A percentile compares a stretch with the other conserved stretches of the same genome.
Evolutionary conservation across 1,140 invertebrate genomes (phyloP).

Genomic region (Heterodera schachtii): DNA sequence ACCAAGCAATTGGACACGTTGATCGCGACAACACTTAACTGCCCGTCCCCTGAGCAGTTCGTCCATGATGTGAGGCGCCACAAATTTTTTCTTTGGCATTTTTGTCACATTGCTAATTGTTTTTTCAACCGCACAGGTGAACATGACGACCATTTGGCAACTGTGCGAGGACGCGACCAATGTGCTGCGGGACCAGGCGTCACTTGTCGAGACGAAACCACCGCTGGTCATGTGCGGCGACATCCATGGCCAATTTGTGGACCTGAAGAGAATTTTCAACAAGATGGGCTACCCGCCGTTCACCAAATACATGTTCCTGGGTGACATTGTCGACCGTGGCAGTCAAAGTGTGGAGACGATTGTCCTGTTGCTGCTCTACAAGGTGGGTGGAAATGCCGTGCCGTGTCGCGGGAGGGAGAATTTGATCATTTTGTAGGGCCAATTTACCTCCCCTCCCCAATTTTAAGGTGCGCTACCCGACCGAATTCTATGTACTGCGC

Average conservation of each 20-base stretch:
- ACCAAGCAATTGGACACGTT: no score
- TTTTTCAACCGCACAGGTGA: no score
- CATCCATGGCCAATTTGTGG: conserved; percentile 94
- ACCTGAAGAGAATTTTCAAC: conserved; percentile 93
- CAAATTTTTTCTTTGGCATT: no score
- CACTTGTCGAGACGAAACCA: conserved; percentile 45
- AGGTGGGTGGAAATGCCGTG: not conserved
- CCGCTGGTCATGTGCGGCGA: conserved; percentile 75
- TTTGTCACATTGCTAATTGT: no score
- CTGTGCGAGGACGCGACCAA: not conserved
- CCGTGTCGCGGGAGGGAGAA: not conserved
- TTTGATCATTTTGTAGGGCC: not conserved
- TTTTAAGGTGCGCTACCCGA: conserved; percentile 82
- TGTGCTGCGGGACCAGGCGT: not conserved
- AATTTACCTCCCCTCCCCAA: not conserved
- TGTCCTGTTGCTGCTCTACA: conserved; percentile 10
- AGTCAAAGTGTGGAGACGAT: conserved; percentile 64
- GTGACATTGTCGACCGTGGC: conserved; percentile 69
- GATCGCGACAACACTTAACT: no score
- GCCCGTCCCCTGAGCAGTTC: no score
- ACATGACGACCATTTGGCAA: no score
- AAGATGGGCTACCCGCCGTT: conserved; percentile 99
- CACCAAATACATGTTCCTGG: conserved; percentile 96
- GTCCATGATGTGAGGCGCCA: no score
- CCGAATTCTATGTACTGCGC: conserved; percentile 84